These are phyloP conservation scores for Seira sanloemensis DNA, from an alignment of 2,888 invertebrate species.

Conservation along the genomic window DNA sequence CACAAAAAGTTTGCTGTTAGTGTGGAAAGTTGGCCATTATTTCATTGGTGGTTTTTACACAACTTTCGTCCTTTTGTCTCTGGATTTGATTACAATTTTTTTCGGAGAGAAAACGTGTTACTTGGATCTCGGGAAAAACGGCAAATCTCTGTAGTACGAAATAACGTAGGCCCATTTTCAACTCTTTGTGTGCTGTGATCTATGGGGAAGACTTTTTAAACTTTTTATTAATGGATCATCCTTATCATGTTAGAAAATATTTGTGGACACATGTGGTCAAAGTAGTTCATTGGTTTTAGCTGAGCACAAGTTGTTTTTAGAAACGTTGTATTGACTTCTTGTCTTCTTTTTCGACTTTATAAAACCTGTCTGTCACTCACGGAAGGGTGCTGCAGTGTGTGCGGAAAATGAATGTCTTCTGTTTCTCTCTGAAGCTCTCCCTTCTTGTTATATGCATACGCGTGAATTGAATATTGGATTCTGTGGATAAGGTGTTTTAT, in stretches of 20 bases:
- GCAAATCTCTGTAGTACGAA: neutral
- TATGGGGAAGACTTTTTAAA: neutral
- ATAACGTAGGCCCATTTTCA: neutral
- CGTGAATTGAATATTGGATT: neutral
- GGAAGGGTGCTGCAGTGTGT: neutral
- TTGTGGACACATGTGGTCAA: neutral
- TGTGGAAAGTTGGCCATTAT: conserved; percentile 44
- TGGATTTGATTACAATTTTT: neutral
- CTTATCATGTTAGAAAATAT: too few species aligned
- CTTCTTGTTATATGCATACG: neutral
- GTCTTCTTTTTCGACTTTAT: neutral
- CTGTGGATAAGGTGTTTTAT: neutral
- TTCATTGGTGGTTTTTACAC: neutral
- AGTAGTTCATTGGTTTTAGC: neutral
- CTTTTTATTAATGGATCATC: neutral
- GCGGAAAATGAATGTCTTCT: neutral
- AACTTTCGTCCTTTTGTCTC: neutral
- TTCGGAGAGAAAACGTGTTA: neutral
- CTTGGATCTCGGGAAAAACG: neutral
- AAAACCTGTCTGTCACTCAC: neutral
- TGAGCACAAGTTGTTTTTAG: neutral
- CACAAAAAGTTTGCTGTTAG: conserved; percentile 45
- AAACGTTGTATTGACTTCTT: neutral
- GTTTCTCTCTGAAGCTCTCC: neutral
- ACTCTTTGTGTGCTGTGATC: neutral